Evolutionary conservation across 92 coral and sea anemone genomes (phyloP), one percentile per base, ranked within the genome.

Genomic region (Parazoanthus atlanticus): DNA sequence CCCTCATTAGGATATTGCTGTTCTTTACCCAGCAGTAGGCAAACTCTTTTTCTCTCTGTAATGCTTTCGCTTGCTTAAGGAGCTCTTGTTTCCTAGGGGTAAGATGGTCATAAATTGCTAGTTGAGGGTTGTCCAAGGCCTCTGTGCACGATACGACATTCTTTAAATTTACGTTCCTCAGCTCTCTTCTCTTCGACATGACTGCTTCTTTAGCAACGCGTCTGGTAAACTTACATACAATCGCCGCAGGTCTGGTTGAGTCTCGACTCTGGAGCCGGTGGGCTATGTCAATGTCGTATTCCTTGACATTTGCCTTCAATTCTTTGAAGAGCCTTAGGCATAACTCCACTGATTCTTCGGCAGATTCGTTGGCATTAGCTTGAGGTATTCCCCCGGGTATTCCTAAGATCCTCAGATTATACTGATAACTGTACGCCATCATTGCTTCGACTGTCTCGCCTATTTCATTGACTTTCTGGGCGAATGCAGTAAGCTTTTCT

Each of bases 401-500:
- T 41, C 91, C 89, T 36, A 89, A 30, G 67, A 89, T 84, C 77
- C 72, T 89, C 38, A 89, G 23, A 34, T 89, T 89, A 49, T 89
- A 89, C 83, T 89, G 91, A 72, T 89, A 89, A 41, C 91, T 89
- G 74, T 89, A 85, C 80, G 79, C 46, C 76, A 88, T 49, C 21
- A 85, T 65, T 17, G 76, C 64, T 58, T 90, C 92, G 85, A 90
- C 67, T 86, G 92, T 76, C 65, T 90, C 92, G 78, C 81, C 90
- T 61, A 89, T 74, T 54, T 89, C 78, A 49, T 89, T 30, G 56
- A 89, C 71, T 75, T 89, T 89, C 47, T 30, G 56, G 77, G 89
- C 47, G 33, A 89, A 8, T 38, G 28, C 74, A 61, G 88, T 32
- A 81, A 89, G 87, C 74, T 84, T 84, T 70, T 84, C 88, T n/a